Evolutionary conservation across 2,888 invertebrate species (phyloP).

Genomic region (Choristoneura rosaceana): DNA sequence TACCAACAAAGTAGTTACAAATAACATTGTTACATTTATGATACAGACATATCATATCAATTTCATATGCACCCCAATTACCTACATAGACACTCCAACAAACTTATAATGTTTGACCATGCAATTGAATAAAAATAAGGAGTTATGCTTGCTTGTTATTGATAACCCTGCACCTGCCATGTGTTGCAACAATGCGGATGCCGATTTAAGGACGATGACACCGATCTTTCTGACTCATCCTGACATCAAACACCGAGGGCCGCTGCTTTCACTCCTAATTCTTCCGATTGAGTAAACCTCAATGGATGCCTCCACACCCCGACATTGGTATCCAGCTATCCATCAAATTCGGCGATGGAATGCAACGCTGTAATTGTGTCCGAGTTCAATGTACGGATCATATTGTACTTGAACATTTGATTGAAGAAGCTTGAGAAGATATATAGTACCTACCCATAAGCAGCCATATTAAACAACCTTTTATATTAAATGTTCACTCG

Average conservation of each 20-base stretch:
- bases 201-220: conserved; percentile 76
- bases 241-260: conserved; percentile 50
- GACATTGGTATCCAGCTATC: conserved; percentile 7
- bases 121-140: neutral
- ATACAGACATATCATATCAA: too few species aligned
- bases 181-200: conserved; percentile 60
- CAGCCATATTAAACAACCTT: too few species aligned
- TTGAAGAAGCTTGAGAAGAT: neutral
- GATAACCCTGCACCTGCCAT: conserved; percentile 23
- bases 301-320: conserved; percentile 19
- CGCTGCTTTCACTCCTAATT: conserved; percentile 51
- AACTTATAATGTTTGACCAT: neutral
- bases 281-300: conserved; percentile 38
- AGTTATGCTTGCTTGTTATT: neutral
- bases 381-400: conserved; percentile 5
- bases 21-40: too few species aligned
- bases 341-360: conserved; percentile 19
- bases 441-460: too few species aligned
- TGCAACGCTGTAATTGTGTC: conserved; percentile 1
- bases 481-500: too few species aligned
- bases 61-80: too few species aligned
- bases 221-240: conserved; percentile 53
- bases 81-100: neutral
- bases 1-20: too few species aligned
- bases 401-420: conserved; percentile 5